Evolutionary conservation across 2,888 invertebrate genomes (phyloP).

Genomic region (Drosophila demipolita): DNA sequence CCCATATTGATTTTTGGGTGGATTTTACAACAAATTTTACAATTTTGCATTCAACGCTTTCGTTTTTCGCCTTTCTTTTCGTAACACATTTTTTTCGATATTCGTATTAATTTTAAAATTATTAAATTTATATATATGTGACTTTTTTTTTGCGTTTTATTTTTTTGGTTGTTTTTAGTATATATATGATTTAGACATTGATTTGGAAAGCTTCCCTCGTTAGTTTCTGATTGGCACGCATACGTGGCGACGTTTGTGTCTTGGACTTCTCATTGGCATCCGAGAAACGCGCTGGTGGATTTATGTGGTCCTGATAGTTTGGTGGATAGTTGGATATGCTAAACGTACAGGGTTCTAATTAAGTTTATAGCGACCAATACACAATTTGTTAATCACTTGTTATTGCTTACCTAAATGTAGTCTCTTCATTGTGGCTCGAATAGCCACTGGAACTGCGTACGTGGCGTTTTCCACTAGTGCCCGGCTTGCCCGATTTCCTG

Average conservation of each 20-base stretch:
- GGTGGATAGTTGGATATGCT: slow-evolving; percentile 92
- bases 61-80: slow-evolving; percentile 19
- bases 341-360: slow-evolving; percentile 82
- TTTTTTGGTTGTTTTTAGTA: slow-evolving; percentile 8
- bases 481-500: slow-evolving; percentile 88
- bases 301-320: slow-evolving; percentile 93
- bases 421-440: slow-evolving; percentile 94
- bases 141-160: neutral
- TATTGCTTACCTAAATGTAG: slow-evolving; percentile 89
- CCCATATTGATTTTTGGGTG: slow-evolving; percentile 47
- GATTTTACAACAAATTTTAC: slow-evolving; percentile 71
- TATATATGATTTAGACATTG: slow-evolving; percentile 87
- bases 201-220: slow-evolving; percentile 92
- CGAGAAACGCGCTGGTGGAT: slow-evolving; percentile 94
- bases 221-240: slow-evolving; percentile 86
- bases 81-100: slow-evolving; percentile 42
- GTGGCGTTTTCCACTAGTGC: slow-evolving; percentile 88
- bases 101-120: slow-evolving; percentile 27
- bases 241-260: slow-evolving; percentile 85
- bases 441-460: slow-evolving; percentile 92
- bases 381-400: slow-evolving; percentile 8
- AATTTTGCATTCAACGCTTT: slow-evolving; percentile 46
- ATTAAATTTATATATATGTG: neutral
- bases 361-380: slow-evolving; percentile 62
- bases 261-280: slow-evolving; percentile 86